These are phyloP conservation scores for Moxostoma hubbsi DNA, from an alignment of 2,797 vertebrate species.

Conservation along the genomic window DNA sequence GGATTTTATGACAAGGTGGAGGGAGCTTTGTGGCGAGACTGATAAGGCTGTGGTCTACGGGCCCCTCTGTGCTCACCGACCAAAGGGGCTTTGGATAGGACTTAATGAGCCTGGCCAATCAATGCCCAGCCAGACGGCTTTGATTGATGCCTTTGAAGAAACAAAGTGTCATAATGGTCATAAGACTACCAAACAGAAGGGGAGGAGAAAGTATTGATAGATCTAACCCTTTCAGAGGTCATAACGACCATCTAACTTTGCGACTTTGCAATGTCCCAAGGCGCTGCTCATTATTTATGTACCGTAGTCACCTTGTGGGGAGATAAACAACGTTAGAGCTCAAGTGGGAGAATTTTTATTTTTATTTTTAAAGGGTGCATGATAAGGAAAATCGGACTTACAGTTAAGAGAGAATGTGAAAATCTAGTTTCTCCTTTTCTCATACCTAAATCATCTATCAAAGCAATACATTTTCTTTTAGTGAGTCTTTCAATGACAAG, in stretches of 20 bases:
- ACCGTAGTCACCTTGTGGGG: conserved; percentile 42
- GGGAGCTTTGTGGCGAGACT: conserved; percentile 40
- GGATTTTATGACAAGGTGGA: conserved; percentile 46
- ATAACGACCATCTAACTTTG: conserved; percentile 56
- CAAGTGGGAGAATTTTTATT: background rate
- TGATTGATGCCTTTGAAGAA: conserved; percentile 82
- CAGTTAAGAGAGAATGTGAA: background rate
- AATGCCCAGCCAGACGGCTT: conserved; percentile 80
- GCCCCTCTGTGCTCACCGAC: conserved; percentile 36
- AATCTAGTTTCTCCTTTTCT: background rate
- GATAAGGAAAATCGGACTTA: too few species aligned
- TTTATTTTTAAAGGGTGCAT: background rate
- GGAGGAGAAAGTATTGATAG: conserved; percentile 37
- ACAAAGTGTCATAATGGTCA: conserved; percentile 75
- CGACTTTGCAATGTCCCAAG: conserved; percentile 16
- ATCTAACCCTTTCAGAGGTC: conserved; percentile 65
- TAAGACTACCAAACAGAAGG: conserved; percentile 63
- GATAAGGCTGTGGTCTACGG: conserved; percentile 42
- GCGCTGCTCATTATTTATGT: conserved; percentile 24
- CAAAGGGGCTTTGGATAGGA: conserved; percentile 43
- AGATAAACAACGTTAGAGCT: background rate
- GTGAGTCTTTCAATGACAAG: background rate
- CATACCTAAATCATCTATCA: background rate
- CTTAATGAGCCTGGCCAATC: conserved; percentile 81
- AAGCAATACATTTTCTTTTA: background rate